These are phyloP conservation scores for Phrynosoma blainvillii DNA, from an alignment of 2,113 vertebrate species.

Conservation along the genomic window DNA sequence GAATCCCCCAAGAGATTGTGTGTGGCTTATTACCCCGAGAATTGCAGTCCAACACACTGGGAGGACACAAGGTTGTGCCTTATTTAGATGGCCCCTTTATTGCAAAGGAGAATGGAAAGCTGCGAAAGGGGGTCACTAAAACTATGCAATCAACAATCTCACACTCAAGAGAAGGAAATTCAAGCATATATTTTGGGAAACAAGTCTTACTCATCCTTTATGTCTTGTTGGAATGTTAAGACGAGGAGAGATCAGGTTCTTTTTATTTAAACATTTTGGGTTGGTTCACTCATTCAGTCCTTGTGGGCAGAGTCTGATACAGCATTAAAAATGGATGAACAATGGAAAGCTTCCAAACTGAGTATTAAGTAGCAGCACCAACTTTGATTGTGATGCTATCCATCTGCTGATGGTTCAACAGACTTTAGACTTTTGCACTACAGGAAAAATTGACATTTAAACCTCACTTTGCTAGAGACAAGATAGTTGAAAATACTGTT, in stretches of 20 bases:
- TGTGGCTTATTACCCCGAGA: no score
- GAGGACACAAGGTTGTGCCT: not conserved
- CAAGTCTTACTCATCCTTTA: not conserved
- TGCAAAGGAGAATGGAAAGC: not conserved
- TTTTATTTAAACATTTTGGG: not conserved
- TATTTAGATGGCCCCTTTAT: not conserved
- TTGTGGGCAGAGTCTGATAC: not conserved
- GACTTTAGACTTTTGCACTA: no score
- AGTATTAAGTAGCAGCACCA: not conserved
- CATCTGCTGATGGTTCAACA: not conserved
- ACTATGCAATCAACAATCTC: not conserved
- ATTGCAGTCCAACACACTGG: no score
- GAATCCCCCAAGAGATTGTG: no score
- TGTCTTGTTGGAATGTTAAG: not conserved
- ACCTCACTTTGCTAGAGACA: no score
- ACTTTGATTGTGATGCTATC: not conserved
- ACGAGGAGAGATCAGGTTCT: not conserved
- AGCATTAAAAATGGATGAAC: constrained; percentile 1
- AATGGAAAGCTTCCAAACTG: not conserved
- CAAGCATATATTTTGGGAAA: not conserved
- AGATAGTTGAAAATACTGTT: no score
- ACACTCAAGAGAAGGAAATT: no score
- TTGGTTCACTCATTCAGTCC: not conserved
- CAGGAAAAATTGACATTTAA: no score
- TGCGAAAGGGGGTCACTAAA: not conserved